These are phyloP conservation scores for Antechinus flavipes DNA, from an alignment of 2,113 vertebrate genomes.

Conservation along the genomic window DNA sequence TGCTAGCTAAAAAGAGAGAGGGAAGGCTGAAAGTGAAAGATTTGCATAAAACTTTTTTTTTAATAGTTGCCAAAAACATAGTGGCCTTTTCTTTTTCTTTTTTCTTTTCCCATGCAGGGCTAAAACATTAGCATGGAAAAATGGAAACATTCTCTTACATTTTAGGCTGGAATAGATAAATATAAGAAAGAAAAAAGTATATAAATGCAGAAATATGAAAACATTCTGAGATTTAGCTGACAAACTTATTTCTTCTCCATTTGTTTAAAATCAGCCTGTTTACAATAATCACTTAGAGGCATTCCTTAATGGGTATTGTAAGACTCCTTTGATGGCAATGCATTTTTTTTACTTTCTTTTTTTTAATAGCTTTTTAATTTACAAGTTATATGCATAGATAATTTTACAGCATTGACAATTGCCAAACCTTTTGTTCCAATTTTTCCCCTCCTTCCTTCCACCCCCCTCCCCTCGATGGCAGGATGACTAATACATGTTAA, in stretches of 20 bases:
- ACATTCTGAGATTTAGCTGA: neutral
- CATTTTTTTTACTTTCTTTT: neutral
- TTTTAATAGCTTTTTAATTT: too few species aligned
- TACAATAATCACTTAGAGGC: neutral
- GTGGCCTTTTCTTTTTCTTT: neutral
- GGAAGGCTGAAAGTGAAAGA: neutral
- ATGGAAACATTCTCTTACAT: neutral
- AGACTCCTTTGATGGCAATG: neutral
- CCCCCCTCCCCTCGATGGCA: too few species aligned
- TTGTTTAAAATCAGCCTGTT: slow-evolving; percentile 22
- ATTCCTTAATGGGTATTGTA: neutral
- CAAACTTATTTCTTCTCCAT: neutral
- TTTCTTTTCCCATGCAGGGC: neutral
- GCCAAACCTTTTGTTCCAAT: too few species aligned
- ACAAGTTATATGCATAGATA: too few species aligned
- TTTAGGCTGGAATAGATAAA: slow-evolving; percentile 6
- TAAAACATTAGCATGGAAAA: slow-evolving; percentile 5
- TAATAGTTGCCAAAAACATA: neutral
- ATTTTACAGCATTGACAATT: too few species aligned
- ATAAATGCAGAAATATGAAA: neutral
- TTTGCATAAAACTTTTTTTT: neutral
- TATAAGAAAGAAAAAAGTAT: slow-evolving; percentile 8
- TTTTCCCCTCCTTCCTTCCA: too few species aligned
- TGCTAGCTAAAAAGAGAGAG: neutral
- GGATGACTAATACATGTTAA: too few species aligned